phyloP scores from a whole-genome alignment of 1,140 invertebrate genomes.

The Pomacea maculata region DNA sequence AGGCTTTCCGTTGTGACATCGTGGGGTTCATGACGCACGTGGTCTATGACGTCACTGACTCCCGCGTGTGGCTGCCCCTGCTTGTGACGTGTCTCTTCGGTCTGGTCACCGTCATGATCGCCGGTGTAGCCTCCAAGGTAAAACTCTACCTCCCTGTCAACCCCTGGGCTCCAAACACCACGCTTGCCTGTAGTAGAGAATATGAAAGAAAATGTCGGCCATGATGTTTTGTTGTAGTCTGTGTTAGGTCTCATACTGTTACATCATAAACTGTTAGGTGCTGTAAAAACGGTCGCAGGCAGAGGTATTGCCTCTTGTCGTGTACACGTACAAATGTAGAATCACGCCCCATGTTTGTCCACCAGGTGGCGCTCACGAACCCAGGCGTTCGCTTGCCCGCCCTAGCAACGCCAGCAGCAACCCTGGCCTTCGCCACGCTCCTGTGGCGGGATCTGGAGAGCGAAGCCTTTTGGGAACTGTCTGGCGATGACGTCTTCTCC shows the following conservation, averaged over 20 bases:
- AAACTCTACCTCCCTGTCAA: not conserved
- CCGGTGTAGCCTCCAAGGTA: slow-evolving; percentile 25
- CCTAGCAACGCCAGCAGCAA: slow-evolving; percentile 22
- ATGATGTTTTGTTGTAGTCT: too few relatives aligned
- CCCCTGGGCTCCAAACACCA: too few relatives aligned
- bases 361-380: slow-evolving; percentile 17
- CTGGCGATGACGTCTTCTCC: slow-evolving; percentile 21
- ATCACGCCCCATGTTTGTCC: too few relatives aligned
- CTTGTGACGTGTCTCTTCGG: slow-evolving; percentile 19
- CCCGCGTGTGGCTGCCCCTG: slow-evolving; percentile 26
- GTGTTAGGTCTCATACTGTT: too few relatives aligned
- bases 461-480: slow-evolving; percentile 33
- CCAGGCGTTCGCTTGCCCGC: slow-evolving; percentile 32
- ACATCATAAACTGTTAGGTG: too few relatives aligned
- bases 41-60: slow-evolving; percentile 9
- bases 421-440: slow-evolving; percentile 10
- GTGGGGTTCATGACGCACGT: slow-evolving; percentile 12
- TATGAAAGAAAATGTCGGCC: too few relatives aligned
- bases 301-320: too few relatives aligned
- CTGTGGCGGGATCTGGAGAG: slow-evolving; percentile 34
- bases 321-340: too few relatives aligned
- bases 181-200: too few relatives aligned
- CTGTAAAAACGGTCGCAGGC: too few relatives aligned
- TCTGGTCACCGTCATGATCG: slow-evolving; percentile 20
- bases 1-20: slow-evolving; percentile 20